These are phyloP conservation scores for Coluber constrictor DNA, from an alignment of 2,797 vertebrate species.

Conservation along the genomic window DNA sequence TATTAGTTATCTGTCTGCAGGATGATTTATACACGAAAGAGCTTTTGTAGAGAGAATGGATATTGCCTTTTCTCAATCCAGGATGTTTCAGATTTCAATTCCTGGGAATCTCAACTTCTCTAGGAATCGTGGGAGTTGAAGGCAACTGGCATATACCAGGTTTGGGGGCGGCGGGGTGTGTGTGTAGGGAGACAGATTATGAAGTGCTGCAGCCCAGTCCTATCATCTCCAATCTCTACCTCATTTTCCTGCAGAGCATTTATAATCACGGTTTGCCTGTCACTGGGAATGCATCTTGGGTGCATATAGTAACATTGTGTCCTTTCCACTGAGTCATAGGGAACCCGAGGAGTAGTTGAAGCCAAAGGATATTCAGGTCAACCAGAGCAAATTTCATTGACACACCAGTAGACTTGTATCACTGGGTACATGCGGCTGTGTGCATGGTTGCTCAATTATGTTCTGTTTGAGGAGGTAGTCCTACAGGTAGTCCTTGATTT, in stretches of 20 bases:
- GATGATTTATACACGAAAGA: not conserved
- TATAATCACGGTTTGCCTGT: too few relatives aligned
- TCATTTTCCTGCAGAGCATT: too few relatives aligned
- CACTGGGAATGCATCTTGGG: too few relatives aligned
- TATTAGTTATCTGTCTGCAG: not conserved
- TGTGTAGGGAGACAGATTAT: not conserved
- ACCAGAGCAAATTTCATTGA: not conserved
- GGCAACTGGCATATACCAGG: not conserved
- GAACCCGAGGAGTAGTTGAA: not conserved
- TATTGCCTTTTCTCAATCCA: not conserved
- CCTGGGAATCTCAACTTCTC: not conserved
- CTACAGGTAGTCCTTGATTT: too few relatives aligned
- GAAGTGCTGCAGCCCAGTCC: not conserved
- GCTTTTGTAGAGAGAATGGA: not conserved
- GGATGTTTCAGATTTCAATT: not conserved
- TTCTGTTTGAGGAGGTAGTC: not conserved
- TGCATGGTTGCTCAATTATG: not conserved
- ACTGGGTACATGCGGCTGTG: not conserved
- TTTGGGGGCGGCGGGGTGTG: not conserved
- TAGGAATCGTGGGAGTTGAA: not conserved
- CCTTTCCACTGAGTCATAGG: too few relatives aligned
- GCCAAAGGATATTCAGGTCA: not conserved
- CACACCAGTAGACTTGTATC: not conserved
- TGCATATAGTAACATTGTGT: too few relatives aligned
- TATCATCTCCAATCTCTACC: not conserved